These are phyloP conservation scores for Varecia variegata DNA, from an alignment of 2,797 vertebrate genomes.

Conservation along the genomic window DNA sequence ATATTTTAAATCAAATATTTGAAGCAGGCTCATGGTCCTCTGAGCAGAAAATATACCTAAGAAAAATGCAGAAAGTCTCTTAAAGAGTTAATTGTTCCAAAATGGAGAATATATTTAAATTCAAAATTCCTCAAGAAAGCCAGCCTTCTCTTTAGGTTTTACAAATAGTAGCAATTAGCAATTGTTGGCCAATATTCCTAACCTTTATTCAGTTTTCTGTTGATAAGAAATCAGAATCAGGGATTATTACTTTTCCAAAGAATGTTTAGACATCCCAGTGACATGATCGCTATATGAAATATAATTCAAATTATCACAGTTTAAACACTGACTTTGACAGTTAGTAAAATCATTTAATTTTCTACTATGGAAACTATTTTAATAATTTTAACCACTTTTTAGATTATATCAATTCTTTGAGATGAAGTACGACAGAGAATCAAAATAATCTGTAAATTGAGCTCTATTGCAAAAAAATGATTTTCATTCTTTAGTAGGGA, in stretches of 20 bases:
- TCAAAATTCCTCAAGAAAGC: background rate
- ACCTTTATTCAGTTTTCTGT: constrained; percentile 67
- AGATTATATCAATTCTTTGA: constrained; percentile 66
- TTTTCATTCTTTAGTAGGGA: constrained; percentile 38
- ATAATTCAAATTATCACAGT: constrained; percentile 70
- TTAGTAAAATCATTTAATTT: constrained; percentile 77
- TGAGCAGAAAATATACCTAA: constrained; percentile 34
- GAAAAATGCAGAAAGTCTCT: background rate
- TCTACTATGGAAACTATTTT: constrained; percentile 71
- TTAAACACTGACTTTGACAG: constrained; percentile 74
- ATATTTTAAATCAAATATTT: constrained; percentile 15
- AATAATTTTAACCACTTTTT: constrained; percentile 72
- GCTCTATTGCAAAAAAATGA: constrained; percentile 36
- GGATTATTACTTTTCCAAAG: constrained; percentile 64
- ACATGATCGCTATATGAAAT: constrained; percentile 75
- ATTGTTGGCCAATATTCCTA: constrained; percentile 48
- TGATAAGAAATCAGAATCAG: constrained; percentile 64
- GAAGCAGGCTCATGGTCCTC: background rate
- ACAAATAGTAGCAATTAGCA: constrained; percentile 50
- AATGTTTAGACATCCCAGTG: constrained; percentile 74
- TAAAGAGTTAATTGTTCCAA: constrained; percentile 54
- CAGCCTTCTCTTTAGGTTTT: background rate
- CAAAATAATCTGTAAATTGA: constrained; percentile 69
- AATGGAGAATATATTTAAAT: constrained; percentile 31
- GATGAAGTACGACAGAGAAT: constrained; percentile 62